phyloP scores from a whole-genome alignment of 2,888 invertebrate genomes.

The Cynaeus angustus region DNA sequence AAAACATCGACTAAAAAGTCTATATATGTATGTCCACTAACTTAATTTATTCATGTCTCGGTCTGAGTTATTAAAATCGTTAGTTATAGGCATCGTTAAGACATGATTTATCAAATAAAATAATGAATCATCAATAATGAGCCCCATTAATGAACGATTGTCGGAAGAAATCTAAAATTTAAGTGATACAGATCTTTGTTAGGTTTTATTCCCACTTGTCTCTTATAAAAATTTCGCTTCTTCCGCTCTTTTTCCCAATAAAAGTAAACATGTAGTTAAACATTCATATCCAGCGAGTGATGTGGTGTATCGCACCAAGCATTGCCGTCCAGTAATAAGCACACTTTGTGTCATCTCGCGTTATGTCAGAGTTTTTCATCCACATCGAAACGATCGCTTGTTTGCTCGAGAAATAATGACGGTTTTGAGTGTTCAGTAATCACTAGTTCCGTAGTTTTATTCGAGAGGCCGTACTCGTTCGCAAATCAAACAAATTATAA shows the following conservation, averaged over 20 bases:
- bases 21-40: too few relatives aligned
- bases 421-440: conserved; percentile 55
- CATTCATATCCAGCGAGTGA: conserved; percentile 2
- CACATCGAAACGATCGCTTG: conserved; percentile 42
- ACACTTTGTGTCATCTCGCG: conserved; percentile 44
- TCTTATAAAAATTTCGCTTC: conserved; percentile 1
- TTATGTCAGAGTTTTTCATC: conserved; percentile 29
- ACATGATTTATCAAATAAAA: too few relatives aligned
- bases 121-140: too few relatives aligned
- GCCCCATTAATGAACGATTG: too few relatives aligned
- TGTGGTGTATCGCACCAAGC: conserved; percentile 14
- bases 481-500: conserved; percentile 67
- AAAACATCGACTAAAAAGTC: too few relatives aligned
- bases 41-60: too few relatives aligned
- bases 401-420: conserved; percentile 47
- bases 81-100: too few relatives aligned
- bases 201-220: too few relatives aligned
- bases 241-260: not conserved
- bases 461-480: conserved; percentile 52
- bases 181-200: too few relatives aligned
- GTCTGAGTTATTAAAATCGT: too few relatives aligned
- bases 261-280: conserved; percentile 16
- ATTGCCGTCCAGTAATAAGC: conserved; percentile 36
- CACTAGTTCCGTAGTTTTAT: conserved; percentile 51
- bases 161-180: too few relatives aligned